Percentiles rank a stretch among this genome's conserved stretches.
phyloP scores from a whole-genome alignment of 2,888 invertebrate genomes.

The Agrenia bidenticulata region DNA sequence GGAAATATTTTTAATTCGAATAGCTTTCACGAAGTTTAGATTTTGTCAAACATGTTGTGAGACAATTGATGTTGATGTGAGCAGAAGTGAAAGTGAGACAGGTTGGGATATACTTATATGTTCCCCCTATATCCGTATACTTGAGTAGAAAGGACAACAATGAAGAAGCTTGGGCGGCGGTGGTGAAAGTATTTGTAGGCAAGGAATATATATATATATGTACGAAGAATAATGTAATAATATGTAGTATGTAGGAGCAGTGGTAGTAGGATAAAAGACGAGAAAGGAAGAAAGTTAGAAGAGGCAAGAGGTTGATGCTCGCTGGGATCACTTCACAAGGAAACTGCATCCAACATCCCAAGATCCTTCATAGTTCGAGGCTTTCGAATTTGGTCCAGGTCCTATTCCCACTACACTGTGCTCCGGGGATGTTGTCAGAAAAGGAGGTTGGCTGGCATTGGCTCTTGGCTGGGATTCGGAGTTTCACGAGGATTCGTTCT shows the following conservation, averaged over 20 bases:
- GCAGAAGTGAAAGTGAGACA: no score
- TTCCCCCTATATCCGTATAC: neutral
- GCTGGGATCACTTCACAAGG: slow-evolving; percentile 44
- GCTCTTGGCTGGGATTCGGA: slow-evolving; percentile 25
- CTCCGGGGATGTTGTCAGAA: slow-evolving; percentile 23
- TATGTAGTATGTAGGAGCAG: neutral
- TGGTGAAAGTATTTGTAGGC: slow-evolving; percentile 1
- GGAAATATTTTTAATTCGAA: no score
- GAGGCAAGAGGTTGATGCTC: slow-evolving; percentile 21
- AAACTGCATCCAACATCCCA: slow-evolving; percentile 34
- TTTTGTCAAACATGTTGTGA: no score
- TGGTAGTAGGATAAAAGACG: neutral
- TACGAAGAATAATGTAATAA: neutral
- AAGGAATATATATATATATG: neutral
- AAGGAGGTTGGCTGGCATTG: neutral
- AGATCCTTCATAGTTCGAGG: neutral
- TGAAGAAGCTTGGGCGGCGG: neutral
- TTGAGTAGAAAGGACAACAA: neutral
- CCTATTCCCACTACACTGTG: neutral
- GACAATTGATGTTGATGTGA: no score
- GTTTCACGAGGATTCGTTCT: slow-evolving; percentile 18
- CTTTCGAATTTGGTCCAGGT: neutral
- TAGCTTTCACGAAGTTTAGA: no score
- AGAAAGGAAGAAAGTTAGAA: slow-evolving; percentile 3
- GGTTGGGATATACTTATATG: no score